Evolutionary conservation across 2,113 vertebrate genomes (phyloP), one percentile per base, ranked within the genome.

Genomic region (Sisor rabdophorus): DNA sequence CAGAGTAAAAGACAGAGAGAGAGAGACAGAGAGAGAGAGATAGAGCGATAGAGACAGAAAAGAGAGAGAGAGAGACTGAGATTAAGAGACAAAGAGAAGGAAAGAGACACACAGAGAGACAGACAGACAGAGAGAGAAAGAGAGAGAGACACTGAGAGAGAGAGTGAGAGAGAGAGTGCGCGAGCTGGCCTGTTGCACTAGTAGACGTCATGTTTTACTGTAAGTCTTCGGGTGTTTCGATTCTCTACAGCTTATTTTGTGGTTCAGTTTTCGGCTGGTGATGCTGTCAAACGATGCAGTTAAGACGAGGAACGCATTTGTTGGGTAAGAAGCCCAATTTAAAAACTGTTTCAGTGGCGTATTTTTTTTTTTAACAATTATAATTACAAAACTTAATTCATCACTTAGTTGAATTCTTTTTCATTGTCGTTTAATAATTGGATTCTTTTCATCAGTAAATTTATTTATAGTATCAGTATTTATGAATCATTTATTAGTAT

Each of bases 251-350:
- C 28, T 50, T 68, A 59, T 63, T 79, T 77, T 56, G 65, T 63
- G 56, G 60, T 28, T 48, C 24, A 69, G 55, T 52, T 2, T 52
- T 54, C 3, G 47, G 24, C 55, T 58, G 15, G 74, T 71, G 64
- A 80, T 83, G 81, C 36, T 11, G 63, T 74, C 59, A 59, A 54
- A 70, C 52, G 16, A 83, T 83, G 81, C 52, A 56, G 76, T 55
- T 74, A 60, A 68, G 30, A 48, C 47, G 40, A 73, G 20, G 28
- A 24, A 63, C 4, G n/a, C 64, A 53, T 53, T 58, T 77, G 15
- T 54, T 64, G 78, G 71, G 81, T 83, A 73, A 59, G 78, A 67
- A 36, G 11, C 13, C 11, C 19, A 52, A 52, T 52, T 28, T 16
- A 24, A 24, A 67, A 10, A 24, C 12, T 3, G 13, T 16, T 24